Base-by-base conservation (phyloP, 1,140 invertebrate species). In the Drosophila truncata region DNA sequence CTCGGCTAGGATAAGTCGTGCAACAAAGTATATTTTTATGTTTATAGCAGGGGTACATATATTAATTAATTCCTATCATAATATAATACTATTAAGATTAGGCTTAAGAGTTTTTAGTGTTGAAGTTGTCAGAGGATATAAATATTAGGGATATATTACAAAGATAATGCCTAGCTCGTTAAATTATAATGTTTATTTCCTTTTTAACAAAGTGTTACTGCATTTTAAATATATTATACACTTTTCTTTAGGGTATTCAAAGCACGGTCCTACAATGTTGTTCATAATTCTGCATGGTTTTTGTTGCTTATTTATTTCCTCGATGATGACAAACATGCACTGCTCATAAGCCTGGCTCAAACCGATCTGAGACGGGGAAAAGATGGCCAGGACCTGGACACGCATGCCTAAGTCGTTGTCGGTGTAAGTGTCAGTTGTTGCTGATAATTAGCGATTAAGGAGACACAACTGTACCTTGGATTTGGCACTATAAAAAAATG, bases 391-490 rank as follows among this genome's bases (percentile, higher is more conserved):
- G 84, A 78, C 84, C 59, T 55, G 63, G 67, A 90, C 85, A 90
- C 82, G 86, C 85, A 90, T 82, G 85, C 85, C 80, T 84, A 88
- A 88, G 85, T 76, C 83, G 70, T 85, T 90, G 81, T 71, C 85
- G 71, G 57, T 85, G 85, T 90, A 88, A 90, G 78, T 90, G 85
- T 90, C 85, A 91, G 86, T 85, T 71, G 82, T 59, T 33, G 71
- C 81, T 85, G 85, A 90, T 90, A 90, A 90, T 90, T 90, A 90
- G 78, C 85, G 86, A 88, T 90, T 90, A 90, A 77, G 63, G 29
- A 62, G 65, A 66, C 64, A 57, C 80, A 74, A 88, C 82, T 85
- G 82, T 86, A 82, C 75, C 49, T 16, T 10, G 31, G 20, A 33
- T 23, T 52, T 9, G 49, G 11, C 3, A 23, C 4, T 27, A 35